phyloP scores from a whole-genome alignment of 2,888 invertebrate genomes.

The Catocala sponsa region DNA sequence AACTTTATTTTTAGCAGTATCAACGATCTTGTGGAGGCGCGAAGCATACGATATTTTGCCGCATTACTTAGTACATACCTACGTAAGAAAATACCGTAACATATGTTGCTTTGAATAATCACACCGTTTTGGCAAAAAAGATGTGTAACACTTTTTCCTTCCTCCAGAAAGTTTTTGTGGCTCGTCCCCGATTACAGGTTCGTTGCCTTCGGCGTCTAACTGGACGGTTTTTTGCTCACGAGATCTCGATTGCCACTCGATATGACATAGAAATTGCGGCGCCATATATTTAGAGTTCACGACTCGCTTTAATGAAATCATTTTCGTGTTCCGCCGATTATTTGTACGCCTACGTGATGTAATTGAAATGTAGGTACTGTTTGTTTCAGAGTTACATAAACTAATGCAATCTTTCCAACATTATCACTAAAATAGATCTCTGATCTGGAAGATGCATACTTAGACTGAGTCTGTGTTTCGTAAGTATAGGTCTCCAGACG shows the following conservation, averaged over 20 bases:
- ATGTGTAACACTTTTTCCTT: constrained; percentile 58
- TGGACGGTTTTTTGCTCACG: constrained; percentile 71
- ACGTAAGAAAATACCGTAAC: constrained; percentile 27
- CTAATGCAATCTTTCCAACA: constrained; percentile 17
- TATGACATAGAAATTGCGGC: constrained; percentile 63
- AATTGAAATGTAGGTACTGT: constrained; percentile 1
- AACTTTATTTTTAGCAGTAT: constrained; percentile 10
- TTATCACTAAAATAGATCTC: constrained; percentile 24
- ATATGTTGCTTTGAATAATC: constrained; percentile 35
- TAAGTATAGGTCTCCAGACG: constrained; percentile 17
- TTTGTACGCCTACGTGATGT: constrained; percentile 8
- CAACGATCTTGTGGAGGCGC: constrained; percentile 4
- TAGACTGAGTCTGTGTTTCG: constrained; percentile 17
- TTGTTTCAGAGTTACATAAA: constrained; percentile 21
- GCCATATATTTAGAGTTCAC: constrained; percentile 58
- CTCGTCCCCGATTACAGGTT: constrained; percentile 70
- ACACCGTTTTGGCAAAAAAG: constrained; percentile 33
- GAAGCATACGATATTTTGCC: constrained; percentile 4
- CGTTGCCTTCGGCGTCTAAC: constrained; percentile 79
- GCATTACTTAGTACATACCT: constrained; percentile 7
- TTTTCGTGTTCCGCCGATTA: not conserved
- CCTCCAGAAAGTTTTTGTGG: constrained; percentile 71
- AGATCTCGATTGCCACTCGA: constrained; percentile 61
- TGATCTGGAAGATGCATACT: not conserved
- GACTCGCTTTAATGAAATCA: constrained; percentile 9